phyloP scores from a whole-genome alignment of 2,113 vertebrate genomes.

The Cyprinus carpio region DNA sequence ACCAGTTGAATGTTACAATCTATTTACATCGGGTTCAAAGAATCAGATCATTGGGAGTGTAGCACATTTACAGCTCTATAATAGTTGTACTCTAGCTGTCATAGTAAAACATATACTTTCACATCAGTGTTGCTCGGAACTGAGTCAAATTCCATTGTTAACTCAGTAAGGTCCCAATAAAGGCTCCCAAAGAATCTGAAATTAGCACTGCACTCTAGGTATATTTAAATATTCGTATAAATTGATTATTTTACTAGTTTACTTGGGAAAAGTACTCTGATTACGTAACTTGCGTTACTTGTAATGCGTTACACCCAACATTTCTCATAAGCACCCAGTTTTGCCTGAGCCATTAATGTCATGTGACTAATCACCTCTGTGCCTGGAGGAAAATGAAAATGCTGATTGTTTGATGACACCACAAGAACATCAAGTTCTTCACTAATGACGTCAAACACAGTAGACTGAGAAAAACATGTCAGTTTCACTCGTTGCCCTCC shows the following conservation, averaged over 20 bases:
- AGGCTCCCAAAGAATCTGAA: no score
- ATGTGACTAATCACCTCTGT: background rate
- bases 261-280: no score
- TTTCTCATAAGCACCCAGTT: background rate
- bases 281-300: no score
- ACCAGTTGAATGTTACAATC: background rate
- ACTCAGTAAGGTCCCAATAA: no score
- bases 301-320: no score
- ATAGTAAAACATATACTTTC: background rate
- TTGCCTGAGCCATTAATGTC: background rate
- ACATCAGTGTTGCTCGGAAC: background rate
- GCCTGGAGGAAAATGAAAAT: background rate
- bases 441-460: background rate
- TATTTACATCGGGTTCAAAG: background rate
- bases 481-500: background rate
- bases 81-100: background rate
- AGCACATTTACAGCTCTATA: background rate
- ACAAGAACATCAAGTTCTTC: background rate
- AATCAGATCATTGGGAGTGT: background rate
- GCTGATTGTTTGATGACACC: slow-evolving; percentile 10
- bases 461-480: background rate
- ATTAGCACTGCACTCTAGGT: no score
- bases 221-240: no score
- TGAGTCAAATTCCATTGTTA: background rate
- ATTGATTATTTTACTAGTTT: no score